Evolutionary conservation across 2,797 vertebrate species (phyloP), one percentile per base, ranked within the genome.

Genomic region (Liasis olivaceus): DNA sequence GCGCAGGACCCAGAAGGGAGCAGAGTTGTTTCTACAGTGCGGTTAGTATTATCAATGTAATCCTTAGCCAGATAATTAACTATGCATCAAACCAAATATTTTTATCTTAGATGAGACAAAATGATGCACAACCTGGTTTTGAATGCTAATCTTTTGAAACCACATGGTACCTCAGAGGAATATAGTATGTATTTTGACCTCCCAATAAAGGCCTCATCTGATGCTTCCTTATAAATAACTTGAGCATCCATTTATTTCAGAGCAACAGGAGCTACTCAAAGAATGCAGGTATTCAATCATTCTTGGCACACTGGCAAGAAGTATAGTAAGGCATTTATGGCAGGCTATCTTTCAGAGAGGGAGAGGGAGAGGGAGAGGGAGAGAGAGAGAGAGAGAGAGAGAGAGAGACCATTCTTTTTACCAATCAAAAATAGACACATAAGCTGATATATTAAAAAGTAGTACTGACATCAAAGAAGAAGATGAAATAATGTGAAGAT

Each of bases 101-200:
- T 5, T 85, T 88, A 81, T 58, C 22, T 88, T 15, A 2, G n/a
- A 47, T 62, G 81, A 87, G 60, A 86, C 28, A 11, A 60, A 59
- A 56, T 84, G 4, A 63, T 94, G 56, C 87, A 93, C 91, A 62
- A 63, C 31, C 0, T 63, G 47, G 11, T 60, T 24, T 93, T 93
- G 90, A 90, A 88, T 31, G 6, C 26, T 85, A 31, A 28, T n/a
- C 0, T 0, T 59, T n/a, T 47, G 56, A 63, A 91, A 60, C 12
- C 17, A 64, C 13, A 7, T 87, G 36, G 31, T 31, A 90, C n/a
- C 26, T 22, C 31, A 94, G 51, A 92, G 22, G 13, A 90, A 93
- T 92, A 2, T 20, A 90, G 51, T 51, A 7, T 51, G 5, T 22
- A 20, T 7, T 94, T 93, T 60, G 22, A 0, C 2, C 4, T 9